Percentiles rank a stretch among this genome's conserved stretches.
phyloP scores from a whole-genome alignment of 30 jellyfish, hydroid and myxozoan genomes.

The Chironex yamaguchii region DNA sequence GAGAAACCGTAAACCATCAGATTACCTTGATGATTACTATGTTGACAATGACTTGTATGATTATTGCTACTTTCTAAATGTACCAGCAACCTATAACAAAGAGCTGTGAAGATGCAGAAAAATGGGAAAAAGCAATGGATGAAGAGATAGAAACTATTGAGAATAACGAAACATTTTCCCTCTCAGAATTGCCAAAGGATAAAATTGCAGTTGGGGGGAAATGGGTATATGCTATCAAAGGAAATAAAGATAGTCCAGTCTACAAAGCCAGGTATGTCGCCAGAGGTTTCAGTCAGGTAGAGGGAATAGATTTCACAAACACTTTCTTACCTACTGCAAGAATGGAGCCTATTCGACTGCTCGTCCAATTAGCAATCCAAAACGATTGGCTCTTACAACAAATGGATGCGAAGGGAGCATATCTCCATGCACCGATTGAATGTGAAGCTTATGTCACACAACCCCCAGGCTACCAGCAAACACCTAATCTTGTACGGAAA shows the following conservation, averaged over 20 bases:
- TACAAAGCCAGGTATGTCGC: slow-evolving; percentile 70
- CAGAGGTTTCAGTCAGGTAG: slow-evolving; percentile 34
- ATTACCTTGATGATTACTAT: no score
- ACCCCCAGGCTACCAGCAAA: slow-evolving; percentile 18
- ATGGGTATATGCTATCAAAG: slow-evolving; percentile 47
- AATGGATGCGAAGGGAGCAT: slow-evolving; percentile 73
- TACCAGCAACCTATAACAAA: slow-evolving; percentile 25
- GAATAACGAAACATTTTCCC: slow-evolving; percentile 3
- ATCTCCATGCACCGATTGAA: slow-evolving; percentile 64
- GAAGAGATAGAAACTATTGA: slow-evolving; percentile 37
- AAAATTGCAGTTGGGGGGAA: slow-evolving; percentile 41
- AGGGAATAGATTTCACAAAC: slow-evolving; percentile 46
- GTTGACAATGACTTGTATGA: neutral
- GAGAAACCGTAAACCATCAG: no score
- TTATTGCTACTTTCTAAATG: neutral
- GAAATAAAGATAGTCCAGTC: slow-evolving; percentile 3
- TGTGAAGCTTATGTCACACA: slow-evolving; percentile 12
- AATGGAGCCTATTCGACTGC: slow-evolving; percentile 41
- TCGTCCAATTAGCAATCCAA: slow-evolving; percentile 34
- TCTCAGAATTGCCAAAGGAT: slow-evolving; percentile 6
- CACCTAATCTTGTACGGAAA: neutral
- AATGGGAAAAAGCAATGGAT: slow-evolving; percentile 75
- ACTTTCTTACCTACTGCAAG: slow-evolving; percentile 64
- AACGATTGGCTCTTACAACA: slow-evolving; percentile 36
- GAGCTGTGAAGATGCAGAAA: slow-evolving; percentile 34